Base-by-base conservation (phyloP, 2,888 invertebrate species). In the Tenthredo livida region DNA sequence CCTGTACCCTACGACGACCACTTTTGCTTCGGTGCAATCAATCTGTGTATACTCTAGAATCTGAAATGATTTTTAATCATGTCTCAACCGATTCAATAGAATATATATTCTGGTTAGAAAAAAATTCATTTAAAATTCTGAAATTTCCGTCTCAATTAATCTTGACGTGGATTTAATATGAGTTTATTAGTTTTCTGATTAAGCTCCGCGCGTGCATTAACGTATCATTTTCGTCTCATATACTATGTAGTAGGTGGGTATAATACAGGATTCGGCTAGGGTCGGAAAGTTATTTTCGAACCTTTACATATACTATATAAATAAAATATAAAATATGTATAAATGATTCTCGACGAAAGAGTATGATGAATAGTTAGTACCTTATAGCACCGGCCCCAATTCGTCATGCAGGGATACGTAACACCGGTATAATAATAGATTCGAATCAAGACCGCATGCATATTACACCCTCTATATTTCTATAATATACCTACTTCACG, bases 351-450 rank as follows among this genome's bases (percentile, higher is more conserved):
- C 17, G 78, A 37, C 58, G 54, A 78, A 75, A 75, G 54, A 78
- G 29, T 54, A 54, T 78, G 54, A 54, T 54, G 9, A 50, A 78
- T 78, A 37, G 47, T 50, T 9, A 78, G 33, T 54, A 40, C 72
- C 37, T 37, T 29, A 29, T 12, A 17, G 7, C 43, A 73, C 25
- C 21, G 25, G 50, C 1, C 17, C 33, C 80, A 40, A 80, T 80
- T 80, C 80, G 80, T 80, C 58, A 80, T 61, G 21, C 37, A 47
- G 21, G 21, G 80, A 58, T 80, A 80, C 77, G 77, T 80, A 61
- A 80, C 80, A 50, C 77, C 7, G 29, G 61, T 29, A 40, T 80
- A 80, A 80, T 80, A 80, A 80, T 80, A 80, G 80, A 61, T 80
- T 61, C 2, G 58, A 80, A 58, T 80, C 58, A 33, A 47, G 33